Conservation (phyloP, 2,888 invertebrate genomes). For the Endomychus coccineus region DNA sequence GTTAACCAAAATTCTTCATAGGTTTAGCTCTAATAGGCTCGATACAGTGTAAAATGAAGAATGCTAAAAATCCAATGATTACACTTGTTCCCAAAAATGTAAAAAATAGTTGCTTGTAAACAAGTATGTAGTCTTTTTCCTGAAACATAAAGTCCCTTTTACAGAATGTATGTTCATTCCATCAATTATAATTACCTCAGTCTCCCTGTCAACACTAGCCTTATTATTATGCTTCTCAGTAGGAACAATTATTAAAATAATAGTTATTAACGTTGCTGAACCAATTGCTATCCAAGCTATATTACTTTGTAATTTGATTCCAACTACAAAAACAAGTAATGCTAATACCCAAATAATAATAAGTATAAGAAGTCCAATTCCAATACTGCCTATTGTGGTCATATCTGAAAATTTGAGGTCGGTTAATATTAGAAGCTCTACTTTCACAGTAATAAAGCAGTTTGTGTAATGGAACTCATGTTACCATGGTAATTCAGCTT, state of each 20-base stretch:
- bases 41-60: slow-evolving; percentile 46
- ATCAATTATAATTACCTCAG: slow-evolving; percentile 12
- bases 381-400: slow-evolving; percentile 44
- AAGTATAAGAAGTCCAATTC: slow-evolving; percentile 60
- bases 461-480: too few relatives aligned
- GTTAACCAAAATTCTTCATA: slow-evolving; percentile 39
- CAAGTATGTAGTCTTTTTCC: slow-evolving; percentile 49
- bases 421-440: too few relatives aligned
- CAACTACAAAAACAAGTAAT: slow-evolving; percentile 55
- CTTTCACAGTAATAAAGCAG: too few relatives aligned
- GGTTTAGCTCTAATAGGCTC: slow-evolving; percentile 44
- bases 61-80: slow-evolving; percentile 43
- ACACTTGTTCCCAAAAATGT: slow-evolving; percentile 43
- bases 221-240: slow-evolving; percentile 29
- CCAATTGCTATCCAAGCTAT: slow-evolving; percentile 55
- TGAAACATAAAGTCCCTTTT: too few relatives aligned
- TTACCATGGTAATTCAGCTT: too few relatives aligned
- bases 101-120: slow-evolving; percentile 47
- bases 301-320: slow-evolving; percentile 57
- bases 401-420: too few relatives aligned
- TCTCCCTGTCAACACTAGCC: not conserved
- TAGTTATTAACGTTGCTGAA: slow-evolving; percentile 50
- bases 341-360: slow-evolving; percentile 58
- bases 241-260: slow-evolving; percentile 55
- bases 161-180: not conserved